Conservation (phyloP, 2,113 vertebrate genomes). For the Triplophysa dalaica region DNA sequence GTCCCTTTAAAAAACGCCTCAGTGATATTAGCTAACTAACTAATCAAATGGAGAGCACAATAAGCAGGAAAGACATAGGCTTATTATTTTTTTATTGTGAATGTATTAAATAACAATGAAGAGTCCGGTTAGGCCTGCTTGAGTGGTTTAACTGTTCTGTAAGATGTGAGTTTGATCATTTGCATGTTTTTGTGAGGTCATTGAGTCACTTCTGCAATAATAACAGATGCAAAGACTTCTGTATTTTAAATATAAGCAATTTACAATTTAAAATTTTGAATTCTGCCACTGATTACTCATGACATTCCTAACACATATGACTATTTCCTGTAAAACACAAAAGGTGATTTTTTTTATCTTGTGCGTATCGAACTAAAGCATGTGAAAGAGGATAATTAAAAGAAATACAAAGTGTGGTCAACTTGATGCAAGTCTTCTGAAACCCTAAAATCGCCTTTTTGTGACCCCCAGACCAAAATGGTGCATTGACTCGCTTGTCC, state of each 20-base stretch:
- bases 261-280: not conserved
- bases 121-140: not conserved
- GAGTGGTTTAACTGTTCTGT: not conserved
- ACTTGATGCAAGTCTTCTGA: too few species aligned
- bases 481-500: too few species aligned
- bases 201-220: not conserved
- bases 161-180: not conserved
- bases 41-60: not conserved
- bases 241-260: not conserved
- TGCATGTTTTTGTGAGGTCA: not conserved
- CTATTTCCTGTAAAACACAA: not conserved
- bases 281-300: not conserved
- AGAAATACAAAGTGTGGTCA: too few species aligned
- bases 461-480: too few species aligned
- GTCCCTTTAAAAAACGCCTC: not conserved
- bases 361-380: not conserved
- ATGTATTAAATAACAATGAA: not conserved
- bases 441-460: too few species aligned
- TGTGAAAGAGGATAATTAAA: not conserved
- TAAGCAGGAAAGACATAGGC: not conserved
- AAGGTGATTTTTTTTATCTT: not conserved
- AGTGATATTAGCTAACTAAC: not conserved
- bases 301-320: not conserved
- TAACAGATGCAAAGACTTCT: not conserved
- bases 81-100: not conserved